Conservation (phyloP, 2,888 invertebrate genomes). For the Aleiodes leptofemur region DNA sequence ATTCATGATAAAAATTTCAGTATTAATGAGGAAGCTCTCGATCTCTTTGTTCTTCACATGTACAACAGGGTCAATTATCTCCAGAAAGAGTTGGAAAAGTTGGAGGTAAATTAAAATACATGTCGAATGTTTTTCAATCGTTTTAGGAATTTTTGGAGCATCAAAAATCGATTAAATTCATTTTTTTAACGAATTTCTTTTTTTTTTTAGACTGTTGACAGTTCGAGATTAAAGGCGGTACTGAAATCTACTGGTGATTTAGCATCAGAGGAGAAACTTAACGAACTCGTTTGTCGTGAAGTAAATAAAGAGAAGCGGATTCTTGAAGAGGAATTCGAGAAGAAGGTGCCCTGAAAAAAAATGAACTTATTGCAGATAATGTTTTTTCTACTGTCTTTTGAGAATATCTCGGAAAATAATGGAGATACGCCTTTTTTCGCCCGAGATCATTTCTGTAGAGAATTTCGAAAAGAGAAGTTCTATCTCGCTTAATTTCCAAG, state of each 20-base stretch:
- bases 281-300: constrained; percentile 77
- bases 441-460: no score
- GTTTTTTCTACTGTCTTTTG: no score
- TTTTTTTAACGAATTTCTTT: constrained; percentile 27
- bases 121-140: neutral
- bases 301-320: constrained; percentile 82
- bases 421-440: no score
- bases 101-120: constrained; percentile 77
- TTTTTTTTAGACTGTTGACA: constrained; percentile 77
- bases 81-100: constrained; percentile 85
- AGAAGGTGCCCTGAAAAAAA: constrained; percentile 77
- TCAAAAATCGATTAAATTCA: neutral
- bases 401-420: no score
- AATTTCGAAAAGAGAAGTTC: no score
- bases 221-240: constrained; percentile 80
- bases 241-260: constrained; percentile 80
- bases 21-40: constrained; percentile 82
- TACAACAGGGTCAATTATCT: constrained; percentile 86
- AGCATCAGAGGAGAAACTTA: constrained; percentile 80
- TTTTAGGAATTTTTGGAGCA: no score
- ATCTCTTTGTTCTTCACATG: constrained; percentile 87
- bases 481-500: no score
- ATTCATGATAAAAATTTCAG: constrained; percentile 81
- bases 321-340: constrained; percentile 83
- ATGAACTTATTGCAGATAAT: neutral